A percentile compares a stretch with the other conserved stretches of the same genome.
Evolutionary conservation across 2,888 invertebrate species (phyloP).

Genomic region (Ischnus inquisitorius): DNA sequence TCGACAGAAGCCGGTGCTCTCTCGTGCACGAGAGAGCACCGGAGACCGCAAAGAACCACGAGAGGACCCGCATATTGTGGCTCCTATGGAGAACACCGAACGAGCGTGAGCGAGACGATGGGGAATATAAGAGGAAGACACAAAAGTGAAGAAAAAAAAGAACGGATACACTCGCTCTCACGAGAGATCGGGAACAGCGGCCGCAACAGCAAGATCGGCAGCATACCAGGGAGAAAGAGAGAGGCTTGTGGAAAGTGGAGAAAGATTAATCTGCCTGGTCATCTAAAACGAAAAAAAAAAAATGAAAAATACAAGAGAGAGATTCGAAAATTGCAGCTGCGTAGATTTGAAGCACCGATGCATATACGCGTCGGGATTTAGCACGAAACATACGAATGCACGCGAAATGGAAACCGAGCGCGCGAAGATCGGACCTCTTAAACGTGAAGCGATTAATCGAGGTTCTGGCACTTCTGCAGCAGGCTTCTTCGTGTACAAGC

Average conservation of each 20-base stretch:
- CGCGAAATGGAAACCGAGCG: slow-evolving; percentile 30
- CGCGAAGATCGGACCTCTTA: slow-evolving; percentile 21
- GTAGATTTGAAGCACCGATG: not conserved
- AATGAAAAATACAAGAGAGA: not conserved
- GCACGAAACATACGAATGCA: not conserved
- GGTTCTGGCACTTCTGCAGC: slow-evolving; percentile 9
- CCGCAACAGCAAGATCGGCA: slow-evolving; percentile 13
- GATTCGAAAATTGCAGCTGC: slow-evolving; percentile 41
- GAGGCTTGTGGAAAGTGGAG: slow-evolving; percentile 52
- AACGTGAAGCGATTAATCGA: slow-evolving; percentile 59
- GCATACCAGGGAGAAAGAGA: slow-evolving; percentile 44
- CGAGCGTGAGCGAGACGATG: not conserved
- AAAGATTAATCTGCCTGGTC: slow-evolving; percentile 45
- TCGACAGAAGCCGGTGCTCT: not conserved
- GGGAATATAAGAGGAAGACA: slow-evolving; percentile 1
- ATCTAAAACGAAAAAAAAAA: slow-evolving; percentile 14
- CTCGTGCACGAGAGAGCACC: not conserved
- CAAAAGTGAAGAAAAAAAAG: not conserved
- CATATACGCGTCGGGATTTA: not conserved
- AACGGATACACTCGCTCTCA: slow-evolving; percentile 14
- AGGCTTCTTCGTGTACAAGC: slow-evolving; percentile 17
- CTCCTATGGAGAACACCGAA: slow-evolving; percentile 4
- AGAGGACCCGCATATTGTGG: not conserved
- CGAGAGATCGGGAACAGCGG: slow-evolving; percentile 42
- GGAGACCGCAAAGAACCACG: slow-evolving; percentile 8